Conservation (phyloP, 2,113 vertebrate genomes). For the Bubo blakistoni region DNA sequence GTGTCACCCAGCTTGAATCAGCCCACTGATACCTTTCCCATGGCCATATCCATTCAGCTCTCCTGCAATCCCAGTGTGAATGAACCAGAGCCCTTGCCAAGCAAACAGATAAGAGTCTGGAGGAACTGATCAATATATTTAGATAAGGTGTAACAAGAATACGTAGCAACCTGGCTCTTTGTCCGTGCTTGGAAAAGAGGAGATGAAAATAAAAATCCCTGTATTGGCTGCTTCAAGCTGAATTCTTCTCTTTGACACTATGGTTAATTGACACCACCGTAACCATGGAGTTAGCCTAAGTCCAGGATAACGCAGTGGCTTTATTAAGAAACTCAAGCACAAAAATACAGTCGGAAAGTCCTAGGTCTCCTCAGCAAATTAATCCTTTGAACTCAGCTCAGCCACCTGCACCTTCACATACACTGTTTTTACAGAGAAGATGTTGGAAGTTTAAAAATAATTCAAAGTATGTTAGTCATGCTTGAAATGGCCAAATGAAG, state of each 20-base stretch:
- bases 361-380: background rate
- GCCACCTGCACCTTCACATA: background rate
- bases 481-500: constrained; percentile 10
- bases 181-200: background rate
- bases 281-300: constrained; percentile 21
- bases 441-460: constrained; percentile 33
- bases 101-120: constrained; percentile 45
- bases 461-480: constrained; percentile 6
- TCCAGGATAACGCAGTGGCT: constrained; percentile 13
- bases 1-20: constrained; percentile 5
- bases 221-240: background rate
- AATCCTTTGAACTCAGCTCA: constrained; percentile 22
- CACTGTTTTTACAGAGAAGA: background rate
- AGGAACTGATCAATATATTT: constrained; percentile 55
- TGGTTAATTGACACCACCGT: background rate
- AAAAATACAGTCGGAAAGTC: constrained; percentile 26
- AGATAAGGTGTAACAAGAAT: constrained; percentile 50
- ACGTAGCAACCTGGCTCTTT: constrained; percentile 35
- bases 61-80: background rate
- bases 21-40: background rate
- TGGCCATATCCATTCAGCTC: constrained; percentile 11
- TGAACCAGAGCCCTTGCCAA: constrained; percentile 20
- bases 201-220: constrained; percentile 1
- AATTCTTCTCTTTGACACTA: constrained; percentile 16
- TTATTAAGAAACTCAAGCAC: constrained; percentile 11